Evolutionary conservation across 2,888 invertebrate genomes (phyloP).

Genomic region (Apomyelois bistriatella): DNA sequence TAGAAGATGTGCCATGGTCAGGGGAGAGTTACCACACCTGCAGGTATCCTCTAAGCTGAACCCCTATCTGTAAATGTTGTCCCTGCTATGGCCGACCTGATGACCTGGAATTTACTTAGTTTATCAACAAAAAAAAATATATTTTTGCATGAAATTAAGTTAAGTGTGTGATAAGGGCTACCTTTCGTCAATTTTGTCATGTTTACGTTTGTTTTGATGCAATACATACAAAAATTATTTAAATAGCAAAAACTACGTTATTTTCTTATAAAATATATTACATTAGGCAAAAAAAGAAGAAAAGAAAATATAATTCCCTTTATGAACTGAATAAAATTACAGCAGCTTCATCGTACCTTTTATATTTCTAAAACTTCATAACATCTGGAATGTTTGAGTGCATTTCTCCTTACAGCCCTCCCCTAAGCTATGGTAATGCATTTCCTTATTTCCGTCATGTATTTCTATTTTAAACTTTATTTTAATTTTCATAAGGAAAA

Average conservation of each 20-base stretch:
- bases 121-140: too few relatives aligned
- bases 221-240: too few relatives aligned
- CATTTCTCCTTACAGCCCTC: neutral
- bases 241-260: neutral
- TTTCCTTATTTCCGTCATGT: neutral
- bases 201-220: too few relatives aligned
- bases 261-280: neutral
- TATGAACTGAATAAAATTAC: slow-evolving; percentile 5
- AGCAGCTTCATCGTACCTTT: slow-evolving; percentile 5
- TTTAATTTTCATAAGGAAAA: neutral
- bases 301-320: neutral
- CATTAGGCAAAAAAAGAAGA: neutral
- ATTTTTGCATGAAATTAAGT: too few relatives aligned
- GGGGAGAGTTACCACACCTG: too few relatives aligned
- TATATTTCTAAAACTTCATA: slow-evolving; percentile 7
- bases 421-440: slow-evolving; percentile 13
- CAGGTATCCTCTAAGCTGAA: too few relatives aligned
- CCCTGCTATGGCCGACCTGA: too few relatives aligned
- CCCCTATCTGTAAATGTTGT: too few relatives aligned
- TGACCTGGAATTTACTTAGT: too few relatives aligned
- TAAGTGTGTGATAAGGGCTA: too few relatives aligned
- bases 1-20: too few relatives aligned
- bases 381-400: slow-evolving; percentile 13
- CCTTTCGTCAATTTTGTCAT: too few relatives aligned
- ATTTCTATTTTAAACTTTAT: neutral